These are phyloP conservation scores for Monochamus saltuarius DNA, from an alignment of 1,140 invertebrate species.

Conservation along the genomic window DNA sequence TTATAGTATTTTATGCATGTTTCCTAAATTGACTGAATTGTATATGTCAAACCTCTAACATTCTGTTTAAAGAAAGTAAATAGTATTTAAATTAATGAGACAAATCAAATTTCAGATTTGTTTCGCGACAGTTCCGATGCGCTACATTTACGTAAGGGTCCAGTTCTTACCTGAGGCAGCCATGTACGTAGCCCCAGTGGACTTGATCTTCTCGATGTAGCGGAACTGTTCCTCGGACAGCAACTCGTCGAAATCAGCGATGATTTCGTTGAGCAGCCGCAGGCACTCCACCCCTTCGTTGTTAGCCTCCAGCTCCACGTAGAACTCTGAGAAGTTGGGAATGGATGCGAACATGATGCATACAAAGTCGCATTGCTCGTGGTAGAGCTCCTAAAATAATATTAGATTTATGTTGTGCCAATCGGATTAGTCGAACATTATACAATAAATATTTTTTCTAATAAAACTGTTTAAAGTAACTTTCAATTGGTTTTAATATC, in stretches of 20 bases:
- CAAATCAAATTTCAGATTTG: too few species aligned
- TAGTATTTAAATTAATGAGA: too few species aligned
- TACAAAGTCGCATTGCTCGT: slow-evolving; percentile 92
- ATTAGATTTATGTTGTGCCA: background rate
- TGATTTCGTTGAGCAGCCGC: slow-evolving; percentile 93
- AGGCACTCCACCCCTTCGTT: slow-evolving; percentile 95
- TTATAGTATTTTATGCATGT: too few species aligned
- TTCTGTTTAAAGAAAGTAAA: too few species aligned
- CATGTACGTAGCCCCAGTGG: slow-evolving; percentile 95
- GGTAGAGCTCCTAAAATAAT: slow-evolving; percentile 82
- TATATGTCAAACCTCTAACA: too few species aligned
- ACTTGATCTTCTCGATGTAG: slow-evolving; percentile 97
- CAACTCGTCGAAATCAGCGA: slow-evolving; percentile 93
- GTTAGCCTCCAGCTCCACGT: slow-evolving; percentile 91
- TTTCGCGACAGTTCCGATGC: too few species aligned
- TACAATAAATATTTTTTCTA: background rate
- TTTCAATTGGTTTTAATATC: too few species aligned
- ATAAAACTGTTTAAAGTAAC: too few species aligned
- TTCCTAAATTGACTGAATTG: too few species aligned
- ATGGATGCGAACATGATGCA: slow-evolving; percentile 96
- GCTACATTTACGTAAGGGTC: too few species aligned
- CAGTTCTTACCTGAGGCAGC: slow-evolving; percentile 78
- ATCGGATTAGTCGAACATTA: background rate
- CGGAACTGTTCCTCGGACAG: slow-evolving; percentile 82
- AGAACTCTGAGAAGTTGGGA: slow-evolving; percentile 96